Conservation (phyloP, 2,888 invertebrate species). For the Theretra japonica region DNA sequence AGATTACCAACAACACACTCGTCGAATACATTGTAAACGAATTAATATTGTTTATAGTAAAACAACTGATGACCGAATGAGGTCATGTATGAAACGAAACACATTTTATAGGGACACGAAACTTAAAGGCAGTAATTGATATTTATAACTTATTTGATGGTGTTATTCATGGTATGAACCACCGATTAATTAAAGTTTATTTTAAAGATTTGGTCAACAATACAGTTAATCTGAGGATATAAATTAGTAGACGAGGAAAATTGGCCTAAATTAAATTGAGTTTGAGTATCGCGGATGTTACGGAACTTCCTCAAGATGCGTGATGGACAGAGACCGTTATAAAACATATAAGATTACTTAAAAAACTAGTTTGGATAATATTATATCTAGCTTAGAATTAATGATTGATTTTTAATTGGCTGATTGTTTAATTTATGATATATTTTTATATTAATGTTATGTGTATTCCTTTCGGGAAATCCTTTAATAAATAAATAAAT, state of each 20-base stretch:
- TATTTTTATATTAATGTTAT: too few relatives aligned
- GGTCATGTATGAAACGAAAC: neutral
- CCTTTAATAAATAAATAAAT: too few relatives aligned
- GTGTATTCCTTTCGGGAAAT: too few relatives aligned
- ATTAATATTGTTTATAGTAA: neutral
- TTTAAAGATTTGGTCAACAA: neutral
- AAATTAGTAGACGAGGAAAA: neutral
- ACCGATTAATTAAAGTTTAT: neutral
- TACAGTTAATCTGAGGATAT: neutral
- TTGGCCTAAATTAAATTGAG: neutral
- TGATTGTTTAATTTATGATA: too few relatives aligned
- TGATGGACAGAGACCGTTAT: too few relatives aligned
- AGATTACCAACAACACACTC: neutral
- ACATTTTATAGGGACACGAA: neutral
- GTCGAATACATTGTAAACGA: neutral
- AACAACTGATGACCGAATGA: neutral
- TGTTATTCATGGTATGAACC: slow-evolving; percentile 2
- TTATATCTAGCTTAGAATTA: too few relatives aligned
- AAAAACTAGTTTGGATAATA: too few relatives aligned
- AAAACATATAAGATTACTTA: too few relatives aligned
- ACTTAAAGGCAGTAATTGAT: neutral
- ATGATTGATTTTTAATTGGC: too few relatives aligned
- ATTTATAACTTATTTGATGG: neutral
- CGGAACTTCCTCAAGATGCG: too few relatives aligned
- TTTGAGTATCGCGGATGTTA: too few relatives aligned